Conservation (phyloP, 2,888 invertebrate genomes). For the Zaprionus bogoriensis region DNA sequence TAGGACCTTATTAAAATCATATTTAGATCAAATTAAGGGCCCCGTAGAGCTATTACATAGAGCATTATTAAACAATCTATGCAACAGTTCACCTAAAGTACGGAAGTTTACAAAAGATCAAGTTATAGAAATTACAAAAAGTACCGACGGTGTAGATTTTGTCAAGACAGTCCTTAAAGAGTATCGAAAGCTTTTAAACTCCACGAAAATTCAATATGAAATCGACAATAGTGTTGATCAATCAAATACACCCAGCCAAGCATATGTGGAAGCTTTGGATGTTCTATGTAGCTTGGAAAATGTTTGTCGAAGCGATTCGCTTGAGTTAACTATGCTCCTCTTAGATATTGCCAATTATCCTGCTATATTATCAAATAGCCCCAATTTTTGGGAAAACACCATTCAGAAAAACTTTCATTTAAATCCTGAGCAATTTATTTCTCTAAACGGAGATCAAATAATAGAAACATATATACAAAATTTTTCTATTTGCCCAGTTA, state of each 20-base stretch:
- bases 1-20: constrained; percentile 88
- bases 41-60: constrained; percentile 87
- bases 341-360: constrained; percentile 91
- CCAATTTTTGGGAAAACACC: constrained; percentile 88
- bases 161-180: constrained; percentile 87
- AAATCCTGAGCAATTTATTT: constrained; percentile 84
- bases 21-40: constrained; percentile 87
- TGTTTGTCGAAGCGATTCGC: constrained; percentile 83
- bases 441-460: constrained; percentile 85
- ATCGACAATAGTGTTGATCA: constrained; percentile 64
- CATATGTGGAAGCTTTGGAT: constrained; percentile 77
- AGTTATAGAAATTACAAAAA: constrained; percentile 85
- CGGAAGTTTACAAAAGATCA: constrained; percentile 86
- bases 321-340: constrained; percentile 86
- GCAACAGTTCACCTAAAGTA: constrained; percentile 86
- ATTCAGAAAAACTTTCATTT: constrained; percentile 82
- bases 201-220: constrained; percentile 84
- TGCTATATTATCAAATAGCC: constrained; percentile 85
- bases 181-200: constrained; percentile 87
- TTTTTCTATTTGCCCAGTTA: constrained; percentile 84
- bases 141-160: constrained; percentile 85
- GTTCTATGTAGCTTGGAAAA: constrained; percentile 72
- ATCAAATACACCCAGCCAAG: constrained; percentile 63
- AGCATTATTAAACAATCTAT: constrained; percentile 88
- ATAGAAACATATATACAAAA: constrained; percentile 86